Conservation (phyloP, 2,797 vertebrate genomes). For the Threskiornis aethiopicus region DNA sequence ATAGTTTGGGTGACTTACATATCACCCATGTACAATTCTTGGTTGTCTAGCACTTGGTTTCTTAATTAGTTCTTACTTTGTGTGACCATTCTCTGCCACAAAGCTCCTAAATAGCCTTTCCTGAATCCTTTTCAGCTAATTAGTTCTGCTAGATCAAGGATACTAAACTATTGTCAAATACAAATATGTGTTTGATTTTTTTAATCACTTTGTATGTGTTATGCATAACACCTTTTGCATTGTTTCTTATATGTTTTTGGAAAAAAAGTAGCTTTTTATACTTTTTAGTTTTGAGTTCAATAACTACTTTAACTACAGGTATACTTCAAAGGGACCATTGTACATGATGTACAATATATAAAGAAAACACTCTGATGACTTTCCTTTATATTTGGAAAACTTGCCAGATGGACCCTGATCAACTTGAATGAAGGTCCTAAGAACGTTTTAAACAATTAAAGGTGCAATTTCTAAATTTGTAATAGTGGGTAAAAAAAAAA, state of each 20-base stretch:
- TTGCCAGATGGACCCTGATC: slow-evolving; percentile 68
- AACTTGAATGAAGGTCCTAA: slow-evolving; percentile 64
- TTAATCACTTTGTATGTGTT: slow-evolving; percentile 79
- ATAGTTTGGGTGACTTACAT: slow-evolving; percentile 71
- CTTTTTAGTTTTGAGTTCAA: slow-evolving; percentile 80
- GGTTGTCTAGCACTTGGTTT: slow-evolving; percentile 77
- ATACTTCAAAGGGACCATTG: slow-evolving; percentile 83
- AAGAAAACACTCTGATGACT: slow-evolving; percentile 62
- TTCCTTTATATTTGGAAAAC: slow-evolving; percentile 74
- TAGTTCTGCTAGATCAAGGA: slow-evolving; percentile 70
- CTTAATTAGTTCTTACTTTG: slow-evolving; percentile 73
- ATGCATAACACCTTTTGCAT: slow-evolving; percentile 80
- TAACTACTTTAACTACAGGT: slow-evolving; percentile 84
- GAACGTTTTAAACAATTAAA: slow-evolving; percentile 75
- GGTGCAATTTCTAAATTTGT: slow-evolving; percentile 85
- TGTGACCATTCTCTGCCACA: slow-evolving; percentile 75
- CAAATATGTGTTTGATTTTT: slow-evolving; percentile 76
- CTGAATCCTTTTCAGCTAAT: slow-evolving; percentile 66
- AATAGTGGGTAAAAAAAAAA: slow-evolving; percentile 73
- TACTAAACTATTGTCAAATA: slow-evolving; percentile 74
- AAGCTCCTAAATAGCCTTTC: slow-evolving; percentile 75
- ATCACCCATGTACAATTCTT: slow-evolving; percentile 70
- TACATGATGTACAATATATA: slow-evolving; percentile 72
- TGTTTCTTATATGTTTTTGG: slow-evolving; percentile 82
- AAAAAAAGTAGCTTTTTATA: slow-evolving; percentile 82